phyloP scores from a whole-genome alignment of 1,140 invertebrate genomes.

The Hypothenemus hampei region DNA sequence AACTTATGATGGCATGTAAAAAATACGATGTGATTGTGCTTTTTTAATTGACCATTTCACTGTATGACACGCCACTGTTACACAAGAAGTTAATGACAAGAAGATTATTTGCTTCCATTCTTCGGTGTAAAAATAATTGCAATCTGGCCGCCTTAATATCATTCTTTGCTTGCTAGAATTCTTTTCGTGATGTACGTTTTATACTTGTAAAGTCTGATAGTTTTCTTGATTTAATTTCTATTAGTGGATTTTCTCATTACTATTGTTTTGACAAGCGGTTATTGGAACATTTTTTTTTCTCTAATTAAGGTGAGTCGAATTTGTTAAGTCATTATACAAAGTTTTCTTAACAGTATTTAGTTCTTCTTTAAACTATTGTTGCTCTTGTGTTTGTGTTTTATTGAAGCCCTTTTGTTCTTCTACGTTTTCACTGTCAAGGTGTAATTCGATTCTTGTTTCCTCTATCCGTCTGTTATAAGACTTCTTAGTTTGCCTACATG shows the following conservation, averaged over 20 bases:
- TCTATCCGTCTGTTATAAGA: conserved; percentile 10
- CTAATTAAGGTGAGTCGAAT: background rate
- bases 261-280: background rate
- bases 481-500: conserved; percentile 3
- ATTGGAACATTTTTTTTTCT: background rate
- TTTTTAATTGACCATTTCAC: background rate
- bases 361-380: background rate
- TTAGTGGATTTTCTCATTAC: background rate
- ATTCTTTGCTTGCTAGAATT: conserved; percentile 16
- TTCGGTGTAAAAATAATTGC: conserved; percentile 15
- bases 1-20: too few relatives aligned
- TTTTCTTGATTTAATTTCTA: background rate
- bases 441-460: conserved; percentile 10
- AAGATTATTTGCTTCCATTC: conserved; percentile 9
- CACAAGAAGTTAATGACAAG: conserved; percentile 20
- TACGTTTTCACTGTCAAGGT: conserved; percentile 1
- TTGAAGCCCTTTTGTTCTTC: conserved; percentile 8
- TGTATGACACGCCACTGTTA: conserved; percentile 5
- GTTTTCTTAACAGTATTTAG: too few relatives aligned
- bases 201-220: conserved; percentile 2
- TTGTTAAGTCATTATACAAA: too few relatives aligned
- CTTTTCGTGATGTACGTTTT: conserved; percentile 22
- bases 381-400: background rate
- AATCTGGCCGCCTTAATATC: conserved; percentile 23
- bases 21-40: too few relatives aligned